phyloP scores from a whole-genome alignment of 2,797 vertebrate genomes.

The Natrix natrix region DNA sequence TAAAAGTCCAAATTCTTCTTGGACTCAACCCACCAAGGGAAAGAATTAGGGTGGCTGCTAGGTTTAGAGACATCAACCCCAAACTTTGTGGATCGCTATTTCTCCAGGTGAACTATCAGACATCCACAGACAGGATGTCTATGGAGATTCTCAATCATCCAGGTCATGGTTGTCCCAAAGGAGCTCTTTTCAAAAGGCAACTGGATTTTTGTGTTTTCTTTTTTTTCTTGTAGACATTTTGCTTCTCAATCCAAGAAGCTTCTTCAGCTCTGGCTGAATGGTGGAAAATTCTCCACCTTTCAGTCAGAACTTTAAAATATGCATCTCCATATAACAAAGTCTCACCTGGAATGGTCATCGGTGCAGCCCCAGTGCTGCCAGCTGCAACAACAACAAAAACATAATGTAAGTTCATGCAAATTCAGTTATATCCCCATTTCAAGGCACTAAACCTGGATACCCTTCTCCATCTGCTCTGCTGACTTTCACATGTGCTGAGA shows the following conservation, averaged over 20 bases:
- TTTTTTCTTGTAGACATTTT: not conserved
- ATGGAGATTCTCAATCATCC: not conserved
- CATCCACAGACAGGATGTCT: not conserved
- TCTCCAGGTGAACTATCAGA: not conserved
- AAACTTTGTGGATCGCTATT: not conserved
- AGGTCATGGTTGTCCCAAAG: not conserved
- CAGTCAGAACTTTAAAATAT: not conserved
- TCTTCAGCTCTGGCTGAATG: not conserved
- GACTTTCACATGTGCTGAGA: not conserved
- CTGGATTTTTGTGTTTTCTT: not conserved
- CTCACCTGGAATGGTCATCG: conserved; percentile 70
- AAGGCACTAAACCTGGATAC: not conserved
- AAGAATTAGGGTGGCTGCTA: not conserved
- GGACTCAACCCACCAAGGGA: not conserved
- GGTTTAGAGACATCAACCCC: not conserved
- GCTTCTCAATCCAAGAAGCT: not conserved
- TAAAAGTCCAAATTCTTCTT: not conserved
- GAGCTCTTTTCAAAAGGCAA: not conserved
- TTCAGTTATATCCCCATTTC: not conserved
- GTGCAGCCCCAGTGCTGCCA: conserved; percentile 31
- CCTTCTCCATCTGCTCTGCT: not conserved
- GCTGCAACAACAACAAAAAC: conserved; percentile 63
- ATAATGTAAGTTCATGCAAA: not conserved
- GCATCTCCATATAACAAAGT: not conserved
- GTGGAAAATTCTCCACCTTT: not conserved